Percentiles rank a stretch among this genome's conserved stretches.
These are phyloP conservation scores for Spermophilus dauricus DNA, from an alignment of 2,113 vertebrate species.

Conservation along the genomic window DNA sequence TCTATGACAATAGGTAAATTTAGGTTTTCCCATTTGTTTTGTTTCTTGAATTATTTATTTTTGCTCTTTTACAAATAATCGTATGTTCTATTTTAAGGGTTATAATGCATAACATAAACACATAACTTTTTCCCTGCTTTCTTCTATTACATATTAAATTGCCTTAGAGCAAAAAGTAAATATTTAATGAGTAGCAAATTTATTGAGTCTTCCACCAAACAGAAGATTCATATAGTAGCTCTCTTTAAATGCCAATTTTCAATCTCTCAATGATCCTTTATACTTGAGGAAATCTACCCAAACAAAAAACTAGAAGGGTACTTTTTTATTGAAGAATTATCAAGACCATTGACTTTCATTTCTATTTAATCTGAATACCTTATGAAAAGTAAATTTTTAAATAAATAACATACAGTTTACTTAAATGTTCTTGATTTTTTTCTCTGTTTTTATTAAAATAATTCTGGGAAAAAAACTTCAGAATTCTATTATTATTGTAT, in stretches of 20 bases:
- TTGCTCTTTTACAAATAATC: constrained; percentile 67
- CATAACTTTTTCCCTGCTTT: constrained; percentile 47
- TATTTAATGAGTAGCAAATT: constrained; percentile 65
- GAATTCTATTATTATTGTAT: neutral
- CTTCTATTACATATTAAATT: constrained; percentile 70
- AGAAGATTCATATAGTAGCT: neutral
- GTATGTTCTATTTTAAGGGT: constrained; percentile 46
- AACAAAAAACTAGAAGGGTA: neutral
- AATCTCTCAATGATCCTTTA: constrained; percentile 20
- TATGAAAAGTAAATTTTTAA: neutral
- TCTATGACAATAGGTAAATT: constrained; percentile 29
- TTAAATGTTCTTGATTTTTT: neutral
- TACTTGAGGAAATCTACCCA: neutral
- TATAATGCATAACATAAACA: constrained; percentile 63
- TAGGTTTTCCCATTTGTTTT: constrained; percentile 57
- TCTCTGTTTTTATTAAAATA: neutral
- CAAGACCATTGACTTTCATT: neutral
- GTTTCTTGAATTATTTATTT: constrained; percentile 72
- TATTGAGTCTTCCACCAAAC: constrained; percentile 35
- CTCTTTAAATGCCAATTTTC: constrained; percentile 42
- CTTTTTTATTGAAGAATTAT: neutral
- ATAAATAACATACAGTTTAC: neutral
- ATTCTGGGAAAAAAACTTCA: neutral
- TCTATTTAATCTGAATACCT: neutral
- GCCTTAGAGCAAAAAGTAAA: constrained; percentile 69